A percentile compares a stretch with the other conserved stretches of the same genome.
Conservation (phyloP, 1,140 invertebrate species). For the Brachionus calyciflorus region DNA sequence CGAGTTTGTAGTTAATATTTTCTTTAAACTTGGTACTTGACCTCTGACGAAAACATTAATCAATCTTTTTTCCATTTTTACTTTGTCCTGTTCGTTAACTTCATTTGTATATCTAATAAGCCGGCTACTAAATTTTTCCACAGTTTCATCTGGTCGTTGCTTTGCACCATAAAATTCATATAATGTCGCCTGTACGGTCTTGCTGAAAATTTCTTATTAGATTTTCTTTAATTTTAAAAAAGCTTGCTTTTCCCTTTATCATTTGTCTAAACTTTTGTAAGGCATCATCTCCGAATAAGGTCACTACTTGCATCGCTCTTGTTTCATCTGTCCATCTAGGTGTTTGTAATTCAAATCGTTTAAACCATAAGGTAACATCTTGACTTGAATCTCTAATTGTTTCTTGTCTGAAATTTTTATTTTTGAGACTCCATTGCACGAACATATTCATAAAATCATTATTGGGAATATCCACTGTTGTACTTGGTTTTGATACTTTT, state of each 20-base stretch:
- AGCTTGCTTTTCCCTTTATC: neutral
- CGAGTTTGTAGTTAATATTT: neutral
- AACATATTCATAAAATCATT: neutral
- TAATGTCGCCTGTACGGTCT: too few relatives aligned
- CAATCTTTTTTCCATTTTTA: neutral
- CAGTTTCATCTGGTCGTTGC: conserved; percentile 8
- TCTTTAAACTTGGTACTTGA: neutral
- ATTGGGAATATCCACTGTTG: too few relatives aligned
- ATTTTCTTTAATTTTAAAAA: neutral
- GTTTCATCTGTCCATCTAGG: conserved; percentile 15
- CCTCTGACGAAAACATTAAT: neutral
- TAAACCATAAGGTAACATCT: neutral
- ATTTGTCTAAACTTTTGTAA: conserved; percentile 12
- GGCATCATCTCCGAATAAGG: neutral
- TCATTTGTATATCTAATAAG: neutral
- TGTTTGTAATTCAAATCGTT: too few relatives aligned
- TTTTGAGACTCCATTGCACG: neutral
- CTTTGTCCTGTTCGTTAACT: conserved; percentile 7
- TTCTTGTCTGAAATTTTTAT: conserved; percentile 19
- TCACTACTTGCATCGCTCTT: neutral
- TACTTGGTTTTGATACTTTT: too few relatives aligned
- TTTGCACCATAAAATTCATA: conserved; percentile 6
- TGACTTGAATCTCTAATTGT: neutral
- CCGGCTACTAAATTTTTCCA: conserved; percentile 20
- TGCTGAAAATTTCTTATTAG: conserved; percentile 6